Evolutionary conservation across 2,113 vertebrate genomes (phyloP), one percentile per base, ranked within the genome.

Genomic region (Tapirus terrestris): DNA sequence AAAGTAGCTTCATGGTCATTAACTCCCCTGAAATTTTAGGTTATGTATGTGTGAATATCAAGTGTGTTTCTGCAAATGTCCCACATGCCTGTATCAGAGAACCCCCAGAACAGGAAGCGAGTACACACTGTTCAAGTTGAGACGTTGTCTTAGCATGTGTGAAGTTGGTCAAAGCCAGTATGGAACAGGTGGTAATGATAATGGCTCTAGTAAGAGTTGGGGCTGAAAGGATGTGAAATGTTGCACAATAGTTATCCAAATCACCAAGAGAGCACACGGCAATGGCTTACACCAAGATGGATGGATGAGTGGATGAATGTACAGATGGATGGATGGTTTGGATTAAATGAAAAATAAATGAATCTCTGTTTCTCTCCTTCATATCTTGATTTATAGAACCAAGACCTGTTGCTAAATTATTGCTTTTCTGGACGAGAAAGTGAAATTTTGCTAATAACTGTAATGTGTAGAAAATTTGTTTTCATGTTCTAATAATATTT

Each of bases 371-470:
- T 85, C 73, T 91, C 48, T 79, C 25, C 8, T 95, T 82, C 25
- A 82, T 39, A 17, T 53, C 45, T 33, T 79, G 43, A 91, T 87
- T 82, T 70, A 86, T 6, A 86, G 18, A 93, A 89, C n/a, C 39
- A 43, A 83, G 79, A 83, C 8, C 11, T 61, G 53, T 61, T 91
- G 31, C 45, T 39, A 77, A 13, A 16, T 23, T 85, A 67, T 77
- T 88, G 18, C n/a, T 33, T 83, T 80, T 89, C 31, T 77, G 29
- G 89, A 75, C 12, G 10, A 16, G 8, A 96, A 92, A 92, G 25
- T 96, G 45, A 77, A 80, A 72, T 60, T 67, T 91, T 67, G 3
- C 65, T 61, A 91, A 51, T 92, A 95, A 72, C 79, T 70, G 45
- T 56, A 90, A 67, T 80, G 33, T 73, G 67, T 48, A 75, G 53